Base-by-base conservation (phyloP, 2,888 invertebrate species). In the Rhamphomyia laevipes region DNA sequence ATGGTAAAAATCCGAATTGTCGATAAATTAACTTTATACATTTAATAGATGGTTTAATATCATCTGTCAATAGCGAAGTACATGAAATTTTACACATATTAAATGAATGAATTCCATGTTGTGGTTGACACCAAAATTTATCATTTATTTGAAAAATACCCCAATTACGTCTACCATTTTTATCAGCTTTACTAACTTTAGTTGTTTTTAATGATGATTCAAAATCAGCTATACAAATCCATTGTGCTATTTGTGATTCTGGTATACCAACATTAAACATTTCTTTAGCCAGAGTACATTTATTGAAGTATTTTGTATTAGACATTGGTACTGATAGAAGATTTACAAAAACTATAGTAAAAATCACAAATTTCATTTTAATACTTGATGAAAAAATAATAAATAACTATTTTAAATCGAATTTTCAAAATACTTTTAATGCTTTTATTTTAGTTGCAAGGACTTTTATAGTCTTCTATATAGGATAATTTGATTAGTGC, bases 201-300 rank as follows among this genome's bases (percentile, higher is more conserved):
- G 71, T 59, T 0, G 76, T 75, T 35, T 71, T 68, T n/a, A 72
- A 66, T 31, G 62, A 61, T 53, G 65, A 67, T 53, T 68, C 67
- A 33, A 61, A 62, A 38, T 66, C 53, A 5, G 62, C 65, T 48
- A 68, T 61, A 51, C 67, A 67, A 4, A 63, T 52, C 67, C 67
- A 67, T 6, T 58, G 51, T 2, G 63, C 51, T 6, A 68, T 48
- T 41, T 67, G 65, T 49, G 51, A 31, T 47, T 63, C 64, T 17
- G 64, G 62, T 16, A 65, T 56, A 52, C 66, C 68, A 45, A 66
- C 51, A 51, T 76, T 61, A 49, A 59, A 60, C 10, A 67, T 53
- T 43, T 64, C 61, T 15, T 61, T 21, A 4, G 3, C 21, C 5
- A 21, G 3, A 5, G 21, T 3, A 5, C 21, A 21, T 21, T 21